Evolutionary conservation across 2,113 vertebrate genomes (phyloP).

Genomic region (Brachyhypopomus gauderio): DNA sequence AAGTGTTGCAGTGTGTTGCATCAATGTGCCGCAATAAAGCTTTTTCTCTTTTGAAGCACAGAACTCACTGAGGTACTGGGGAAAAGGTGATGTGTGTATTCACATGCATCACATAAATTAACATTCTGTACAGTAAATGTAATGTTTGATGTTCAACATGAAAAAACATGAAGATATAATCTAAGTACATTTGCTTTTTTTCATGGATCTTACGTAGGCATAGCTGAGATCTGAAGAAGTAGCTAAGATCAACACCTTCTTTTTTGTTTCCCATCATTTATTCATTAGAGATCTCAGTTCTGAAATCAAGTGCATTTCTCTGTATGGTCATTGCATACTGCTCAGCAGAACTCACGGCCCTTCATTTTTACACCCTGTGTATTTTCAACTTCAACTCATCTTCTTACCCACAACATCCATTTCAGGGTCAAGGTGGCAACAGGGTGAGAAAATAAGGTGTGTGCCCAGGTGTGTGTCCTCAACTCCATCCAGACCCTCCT

Average conservation of each 20-base stretch:
- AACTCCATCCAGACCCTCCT: too few species aligned
- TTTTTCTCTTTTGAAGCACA: not conserved
- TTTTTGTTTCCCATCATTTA: too few species aligned
- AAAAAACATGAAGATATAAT: not conserved
- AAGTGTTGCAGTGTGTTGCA: not conserved
- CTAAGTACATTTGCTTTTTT: too few species aligned
- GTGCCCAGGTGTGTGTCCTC: too few species aligned
- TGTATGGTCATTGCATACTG: not conserved
- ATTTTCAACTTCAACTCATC: not conserved
- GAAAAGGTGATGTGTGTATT: not conserved
- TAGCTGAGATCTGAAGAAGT: too few species aligned
- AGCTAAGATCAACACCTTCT: too few species aligned
- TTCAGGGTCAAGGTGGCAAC: too few species aligned
- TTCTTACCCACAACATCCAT: too few species aligned
- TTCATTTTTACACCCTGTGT: not conserved
- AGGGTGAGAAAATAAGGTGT: too few species aligned
- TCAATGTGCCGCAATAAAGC: not conserved
- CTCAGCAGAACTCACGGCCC: not conserved
- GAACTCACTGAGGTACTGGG: too few species aligned
- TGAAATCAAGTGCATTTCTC: not conserved
- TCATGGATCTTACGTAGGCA: too few species aligned
- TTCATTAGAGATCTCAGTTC: too few species aligned
- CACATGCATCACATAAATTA: not conserved
- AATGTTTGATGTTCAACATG: not conserved
- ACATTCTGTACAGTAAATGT: not conserved